Base-by-base conservation (phyloP, 1,140 invertebrate species). In the Anthonomus grandis region DNA sequence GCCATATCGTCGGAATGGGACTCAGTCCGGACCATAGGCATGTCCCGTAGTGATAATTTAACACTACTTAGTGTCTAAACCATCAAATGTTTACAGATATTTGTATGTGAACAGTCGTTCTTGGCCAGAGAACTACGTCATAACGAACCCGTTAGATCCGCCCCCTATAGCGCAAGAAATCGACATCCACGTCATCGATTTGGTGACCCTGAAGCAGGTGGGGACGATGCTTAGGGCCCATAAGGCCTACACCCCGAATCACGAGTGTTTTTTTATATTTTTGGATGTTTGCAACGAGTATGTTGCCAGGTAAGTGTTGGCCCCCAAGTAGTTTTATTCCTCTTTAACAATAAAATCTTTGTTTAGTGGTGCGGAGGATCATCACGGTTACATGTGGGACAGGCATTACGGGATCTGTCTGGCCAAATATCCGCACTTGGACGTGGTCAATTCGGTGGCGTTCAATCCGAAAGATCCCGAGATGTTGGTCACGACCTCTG, bases 91-190 rank as follows among this genome's bases (percentile, higher is more conserved):
- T 69, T 75, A 51, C 23, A 83, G 90, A 64, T 93, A 89, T 72
- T 72, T 94, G 8, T 94, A 93, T 74, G 90, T 93, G 0, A 93
- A 93, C 70, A 87, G 86, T 63, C 79, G 91, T 53, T 86, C 90
- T 1, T 94, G 91, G 91, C 91, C 90, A 1, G 77, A 84, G 63
- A 84, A 84, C 48, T 92, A 89, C 68, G 75, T 78, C 12, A 92
- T 93, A 57, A 81, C 81, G 4, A 87, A 91, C 78, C 86, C 89
- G 0, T 73, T 91, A 10, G 81, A 86, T 66, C 90, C 91, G 23
- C 91, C 91, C 2, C 90, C 90, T 0, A 91, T 93, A 64, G 90
- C 91, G n/a, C 87, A 91, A 75, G 89, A 93, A 77, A 93, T 93
- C 50, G 91, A 94, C 69, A 90, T 93, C 62, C 89, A 92, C 66